phyloP scores from a whole-genome alignment of 2,888 invertebrate species.

The Saturnia japonica region DNA sequence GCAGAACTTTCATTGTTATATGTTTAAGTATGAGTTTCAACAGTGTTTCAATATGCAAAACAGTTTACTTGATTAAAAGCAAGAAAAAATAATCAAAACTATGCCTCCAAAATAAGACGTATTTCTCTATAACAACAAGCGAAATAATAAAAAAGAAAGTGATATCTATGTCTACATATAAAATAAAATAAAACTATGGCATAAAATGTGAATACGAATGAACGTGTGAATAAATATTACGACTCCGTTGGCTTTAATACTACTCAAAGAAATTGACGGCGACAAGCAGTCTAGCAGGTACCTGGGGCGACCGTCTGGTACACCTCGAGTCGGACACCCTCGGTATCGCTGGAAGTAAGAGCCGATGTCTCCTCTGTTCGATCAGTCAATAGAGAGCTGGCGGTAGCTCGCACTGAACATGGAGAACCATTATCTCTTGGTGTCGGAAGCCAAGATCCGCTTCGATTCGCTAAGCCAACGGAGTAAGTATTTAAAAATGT shows the following conservation, averaged over 20 bases:
- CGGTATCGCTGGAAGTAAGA: not conserved
- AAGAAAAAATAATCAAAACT: not conserved
- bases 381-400: not conserved
- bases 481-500: not conserved
- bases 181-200: not conserved
- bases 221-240: not conserved
- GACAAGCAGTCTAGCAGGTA: not conserved
- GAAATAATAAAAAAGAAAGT: not conserved
- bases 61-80: not conserved
- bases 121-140: not conserved
- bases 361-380: not conserved
- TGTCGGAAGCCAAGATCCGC: conserved; percentile 3
- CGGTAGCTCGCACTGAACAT: not conserved
- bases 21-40: not conserved
- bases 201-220: not conserved
- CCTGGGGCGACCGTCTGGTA: not conserved
- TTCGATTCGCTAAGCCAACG: conserved; percentile 9
- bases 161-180: not conserved
- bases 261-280: not conserved
- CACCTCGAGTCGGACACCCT: conserved; percentile 9
- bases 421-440: not conserved
- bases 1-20: not conserved
- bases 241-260: not conserved
- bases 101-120: not conserved
- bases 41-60: not conserved